Conservation (phyloP, 2,113 vertebrate genomes). For the Thunnus thynnus region DNA sequence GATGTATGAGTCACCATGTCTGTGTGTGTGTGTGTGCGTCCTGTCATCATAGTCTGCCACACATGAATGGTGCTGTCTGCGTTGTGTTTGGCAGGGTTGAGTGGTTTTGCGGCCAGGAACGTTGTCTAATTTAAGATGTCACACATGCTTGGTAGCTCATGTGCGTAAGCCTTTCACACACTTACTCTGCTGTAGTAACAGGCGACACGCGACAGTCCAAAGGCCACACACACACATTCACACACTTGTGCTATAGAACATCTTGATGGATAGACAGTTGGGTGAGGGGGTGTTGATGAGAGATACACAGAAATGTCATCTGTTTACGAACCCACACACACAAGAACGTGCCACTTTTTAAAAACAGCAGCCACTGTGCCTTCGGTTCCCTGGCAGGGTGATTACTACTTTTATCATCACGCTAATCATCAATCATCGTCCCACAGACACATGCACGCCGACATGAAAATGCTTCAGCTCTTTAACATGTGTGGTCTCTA, state of each 20-base stretch:
- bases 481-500: neutral
- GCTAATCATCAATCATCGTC: conserved; percentile 66
- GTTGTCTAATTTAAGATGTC: conserved; percentile 77
- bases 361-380: conserved; percentile 35
- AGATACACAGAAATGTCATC: conserved; percentile 65
- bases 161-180: conserved; percentile 35
- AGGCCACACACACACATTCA: conserved; percentile 30
- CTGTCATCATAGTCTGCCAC: conserved; percentile 69
- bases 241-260: conserved; percentile 45
- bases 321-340: conserved; percentile 46
- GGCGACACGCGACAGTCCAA: conserved; percentile 2
- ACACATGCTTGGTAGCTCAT: conserved; percentile 64
- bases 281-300: conserved; percentile 69
- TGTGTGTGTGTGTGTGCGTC: conserved; percentile 38
- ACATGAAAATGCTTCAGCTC: conserved; percentile 29
- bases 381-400: conserved; percentile 56
- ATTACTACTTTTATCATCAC: conserved; percentile 64
- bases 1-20: conserved; percentile 81
- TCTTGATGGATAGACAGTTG: conserved; percentile 69
- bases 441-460: conserved; percentile 53
- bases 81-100: conserved; percentile 67
- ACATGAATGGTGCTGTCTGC: conserved; percentile 71
- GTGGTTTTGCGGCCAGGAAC: conserved; percentile 65
- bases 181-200: conserved; percentile 45
- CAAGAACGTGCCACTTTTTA: conserved; percentile 3